phyloP scores from a whole-genome alignment of 2,888 invertebrate species.

The Ernsta delagoae region DNA sequence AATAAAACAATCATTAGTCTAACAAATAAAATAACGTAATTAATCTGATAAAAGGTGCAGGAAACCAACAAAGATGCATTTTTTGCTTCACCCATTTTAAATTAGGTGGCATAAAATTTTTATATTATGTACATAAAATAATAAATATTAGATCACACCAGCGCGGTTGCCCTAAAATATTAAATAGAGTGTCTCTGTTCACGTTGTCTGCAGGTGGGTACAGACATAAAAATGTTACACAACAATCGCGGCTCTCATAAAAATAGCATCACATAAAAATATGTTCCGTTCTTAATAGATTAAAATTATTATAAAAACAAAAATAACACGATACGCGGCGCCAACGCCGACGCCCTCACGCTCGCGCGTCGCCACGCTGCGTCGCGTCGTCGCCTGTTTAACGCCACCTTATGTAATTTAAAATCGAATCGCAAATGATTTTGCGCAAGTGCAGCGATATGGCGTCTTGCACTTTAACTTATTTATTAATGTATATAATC shows the following conservation, averaged over 20 bases:
- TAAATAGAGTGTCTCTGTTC: neutral
- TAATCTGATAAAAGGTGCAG: no score
- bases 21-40: no score
- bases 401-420: conserved; percentile 1
- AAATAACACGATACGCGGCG: conserved; percentile 40
- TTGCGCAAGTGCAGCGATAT: conserved; percentile 6
- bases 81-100: no score
- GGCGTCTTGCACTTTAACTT: neutral
- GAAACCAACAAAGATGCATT: no score
- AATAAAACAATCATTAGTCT: conserved; percentile 5
- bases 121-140: no score
- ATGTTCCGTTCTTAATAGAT: conserved; percentile 65
- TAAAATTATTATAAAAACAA: conserved; percentile 71
- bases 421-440: neutral
- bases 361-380: neutral
- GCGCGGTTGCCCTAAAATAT: neutral
- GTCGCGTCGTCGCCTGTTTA: neutral
- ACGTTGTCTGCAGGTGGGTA: conserved; percentile 19
- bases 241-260: conserved; percentile 48
- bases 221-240: conserved; percentile 44
- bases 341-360: conserved; percentile 37
- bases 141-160: no score
- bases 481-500: neutral
- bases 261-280: conserved; percentile 59
- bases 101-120: no score